Evolutionary conservation across 2,888 invertebrate species (phyloP), one percentile per base, ranked within the genome.

Genomic region (Eurois occulta): DNA sequence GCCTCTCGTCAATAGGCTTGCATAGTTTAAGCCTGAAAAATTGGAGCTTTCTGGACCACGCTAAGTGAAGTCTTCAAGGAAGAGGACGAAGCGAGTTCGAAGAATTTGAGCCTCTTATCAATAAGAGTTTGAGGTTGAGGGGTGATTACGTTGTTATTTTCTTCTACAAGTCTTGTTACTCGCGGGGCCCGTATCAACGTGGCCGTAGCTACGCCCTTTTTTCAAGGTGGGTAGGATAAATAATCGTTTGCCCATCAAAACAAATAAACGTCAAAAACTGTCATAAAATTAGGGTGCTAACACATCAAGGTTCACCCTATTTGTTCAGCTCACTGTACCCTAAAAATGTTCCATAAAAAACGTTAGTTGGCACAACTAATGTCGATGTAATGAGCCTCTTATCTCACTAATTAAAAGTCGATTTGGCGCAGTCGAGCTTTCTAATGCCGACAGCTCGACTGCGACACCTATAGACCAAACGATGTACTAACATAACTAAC

Each of bases 381-480:
- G 95, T 91, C 90, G 87, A 91, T 92, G 95, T 96, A 96, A 96
- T 96, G 95, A 94, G 95, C 87, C 93, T 92, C 95, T 96, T 96
- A 96, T 96, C 95, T 94, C 89, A 95, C 94, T 96, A 96, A 96
- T 96, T 96, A 96, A 96, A 96, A 96, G 93, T 95, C 95, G 96
- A 96, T 96, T 96, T 95, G 88, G 94, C 89, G 89, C 92, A 91
- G 85, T 87, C 86, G 84, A 86, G 91, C 96, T 96, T 95, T 96
- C 96, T 94, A 94, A 92, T 93, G 91, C 88, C 88, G 80, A 89
- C 87, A 88, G 90, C 89, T 88, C 88, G 79, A 88, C 86, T 88
- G 90, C 90, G 90, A 89, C 90, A 89, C 83, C 87, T 88, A 87
- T 79, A 87, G 75, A 81, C 71, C 78, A 83, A 78, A 60, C 77